Evolutionary conservation across 2,888 invertebrate species (phyloP), one percentile per base, ranked within the genome.

Genomic region (Bruchidius siliquastri): DNA sequence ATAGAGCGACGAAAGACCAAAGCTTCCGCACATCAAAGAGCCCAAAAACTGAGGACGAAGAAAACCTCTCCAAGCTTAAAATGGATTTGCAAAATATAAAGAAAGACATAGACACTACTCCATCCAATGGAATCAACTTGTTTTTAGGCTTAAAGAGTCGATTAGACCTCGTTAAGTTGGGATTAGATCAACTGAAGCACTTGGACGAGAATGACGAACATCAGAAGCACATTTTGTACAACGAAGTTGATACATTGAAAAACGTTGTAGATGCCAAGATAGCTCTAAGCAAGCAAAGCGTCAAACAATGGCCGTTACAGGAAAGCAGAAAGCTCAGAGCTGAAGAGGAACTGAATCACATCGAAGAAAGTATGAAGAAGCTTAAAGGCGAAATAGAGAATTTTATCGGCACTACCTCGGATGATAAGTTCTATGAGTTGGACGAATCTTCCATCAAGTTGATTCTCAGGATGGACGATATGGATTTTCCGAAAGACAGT

Each of bases 191-290:
- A 72, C 74, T 80, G 67, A 73, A 73, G 22, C 70, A 75, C 8
- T 69, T 70, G n/a, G 77, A 75, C 21, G 80, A 80, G 49, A 76
- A 78, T 66, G 72, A 78, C 18, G 77, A 76, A 66, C 78, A 80
- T 22, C 77, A 79, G 68, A 80, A 76, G 70, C 78, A 78, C 0
- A 76, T 79, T 20, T 74, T 78, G 22, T 73, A 70, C 13, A 79
- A 78, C 26, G 80, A 80, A 73, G 74, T 77, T 4, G 77, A 80
- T 69, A 78, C 79, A 13, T 72, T 79, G 10, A 78, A 77, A 73
- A 80, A 78, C 71, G 75, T 79, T 13, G 79, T 80, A 20, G 79
- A 78, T 69, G 80, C 80, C 8, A 79, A 80, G 73, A 74, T 79
- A 20, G 75, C 78, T 13, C 73, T 80, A 0, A 75, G 76, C n/a